A percentile compares a stretch with the other conserved stretches of the same genome.
Conservation (phyloP, 2,797 vertebrate species). For the Pogoniulus pusillus region DNA sequence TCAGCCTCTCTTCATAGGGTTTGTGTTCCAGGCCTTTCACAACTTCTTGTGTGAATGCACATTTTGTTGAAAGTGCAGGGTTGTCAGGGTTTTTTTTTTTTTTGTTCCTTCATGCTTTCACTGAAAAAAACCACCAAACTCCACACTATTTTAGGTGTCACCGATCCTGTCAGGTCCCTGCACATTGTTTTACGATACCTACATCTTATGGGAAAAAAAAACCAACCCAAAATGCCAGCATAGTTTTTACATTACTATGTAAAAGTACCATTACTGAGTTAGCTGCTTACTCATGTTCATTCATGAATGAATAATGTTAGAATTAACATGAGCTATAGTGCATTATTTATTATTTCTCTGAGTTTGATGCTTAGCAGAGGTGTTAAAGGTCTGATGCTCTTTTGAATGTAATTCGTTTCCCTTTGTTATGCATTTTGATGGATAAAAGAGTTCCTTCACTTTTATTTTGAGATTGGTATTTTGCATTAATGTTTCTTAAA, state of each 20-base stretch:
- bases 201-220: not conserved
- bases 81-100: fast-evolving
- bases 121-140: not conserved
- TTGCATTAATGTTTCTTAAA: not conserved
- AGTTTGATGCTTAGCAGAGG: conserved; percentile 36
- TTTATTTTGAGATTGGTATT: not conserved
- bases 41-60: not conserved
- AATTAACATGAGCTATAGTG: conserved; percentile 57
- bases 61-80: not conserved
- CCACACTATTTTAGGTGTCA: not conserved
- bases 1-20: too few species aligned
- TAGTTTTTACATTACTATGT: conserved; percentile 41
- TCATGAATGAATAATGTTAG: conserved; percentile 57
- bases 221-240: not conserved
- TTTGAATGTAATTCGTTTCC: conserved; percentile 15
- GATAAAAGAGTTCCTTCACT: not conserved
- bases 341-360: conserved; percentile 64
- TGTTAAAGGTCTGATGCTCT: conserved; percentile 47
- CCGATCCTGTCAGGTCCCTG: not conserved
- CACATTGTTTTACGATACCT: not conserved
- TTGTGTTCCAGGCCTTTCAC: too few species aligned
- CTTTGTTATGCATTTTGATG: not conserved
- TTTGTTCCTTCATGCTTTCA: not conserved
- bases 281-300: conserved; percentile 22
- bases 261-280: conserved; percentile 49